Base-by-base conservation (phyloP, 1,140 invertebrate species). In the Drosophila ercepeae region DNA sequence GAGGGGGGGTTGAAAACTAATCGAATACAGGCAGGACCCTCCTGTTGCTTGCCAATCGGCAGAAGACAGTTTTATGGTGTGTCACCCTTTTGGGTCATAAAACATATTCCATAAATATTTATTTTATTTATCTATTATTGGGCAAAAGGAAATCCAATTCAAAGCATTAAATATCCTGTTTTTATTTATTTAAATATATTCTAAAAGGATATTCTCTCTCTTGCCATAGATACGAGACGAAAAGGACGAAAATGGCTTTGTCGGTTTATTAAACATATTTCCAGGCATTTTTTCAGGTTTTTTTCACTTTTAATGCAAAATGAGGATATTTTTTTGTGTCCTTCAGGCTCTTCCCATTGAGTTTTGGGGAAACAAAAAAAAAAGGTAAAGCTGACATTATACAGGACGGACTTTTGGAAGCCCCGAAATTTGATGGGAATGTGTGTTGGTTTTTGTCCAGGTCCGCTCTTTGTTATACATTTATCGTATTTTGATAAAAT, bases 251-350 rank as follows among this genome's bases (percentile, higher is more conserved):
- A 78, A 74, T 78, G 60, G 70, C 64, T 74, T 74, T 78, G 53
- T 74, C 70, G 70, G 70, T 74, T 74, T 78, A 74, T 78, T 70
- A 74, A 70, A 53, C 69, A 73, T 52, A 70, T 74, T 74, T 78
- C 54, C 48, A 57, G 61, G 46, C 49, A 58, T 59, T 59, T n/a
- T n/a, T n/a, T n/a, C n/a, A n/a, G n/a, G n/a, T n/a, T n/a, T n/a
- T n/a, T n/a, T n/a, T n/a, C n/a, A n/a, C n/a, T 69, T 69, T 59
- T 78, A 78, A 78, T 78, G 69, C 75, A 16, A 49, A 64, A 55
- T 48, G 44, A 32, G 19, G 46, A 71, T 48, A 48, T 53, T 73
- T 70, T 11, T 25, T n/a, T n/a, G n/a, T 16, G 16, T 57, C 8
- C 16, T 50, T 11, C 32, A 19, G n/a, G 23, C 9, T 41, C 54